Base-by-base conservation (phyloP, 2,797 vertebrate species). In the Enteromius unitaeniatus region DNA sequence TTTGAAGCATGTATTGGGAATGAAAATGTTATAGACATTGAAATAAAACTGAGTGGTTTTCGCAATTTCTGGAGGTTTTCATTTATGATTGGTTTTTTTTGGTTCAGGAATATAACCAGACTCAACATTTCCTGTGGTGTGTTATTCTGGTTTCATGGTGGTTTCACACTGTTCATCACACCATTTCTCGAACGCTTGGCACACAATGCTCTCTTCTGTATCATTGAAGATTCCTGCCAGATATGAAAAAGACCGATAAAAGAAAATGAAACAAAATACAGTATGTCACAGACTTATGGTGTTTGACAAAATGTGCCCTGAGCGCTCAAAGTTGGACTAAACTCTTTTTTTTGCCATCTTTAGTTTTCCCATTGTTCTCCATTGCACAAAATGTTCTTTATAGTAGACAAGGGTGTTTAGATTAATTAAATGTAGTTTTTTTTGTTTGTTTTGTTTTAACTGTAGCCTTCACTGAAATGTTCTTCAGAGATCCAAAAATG, bases 151-250 rank as follows among this genome's bases (percentile, higher is more conserved):
- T 74, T 68, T 31, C 14, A 42, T 69, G 45, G 60, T 73, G 26
- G 58, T 31, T 77, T 85, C 28, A 74, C 78, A 76, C 68, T 91
- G 89, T 40, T 95, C 94, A 73, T 90, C 90, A 15, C 92, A 92
- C 94, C 94, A 94, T 77, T 88, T 91, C 65, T 88, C 17, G 6
- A 92, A 93, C 0, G 93, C 93, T 83, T 85, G 91, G 81, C 86
- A 85, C 79, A 94, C 88, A 23, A 89, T 89, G 37, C 93, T 93
- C 37, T 92, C 91, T 1, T 68, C 90, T 0, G 88, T 91, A 45
- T 93, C 91, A 0, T 92, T 93, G 88, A 94, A 94, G 79, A 95
- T 94, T 73, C 92, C 94, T 94, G 90, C 23, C 65, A 90, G 82
- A 28, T 37, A 75, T 8, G 47, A 62, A 51, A 75, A 2, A 78